Percentiles rank a stretch among this genome's conserved stretches.
These are phyloP conservation scores for Maniola jurtina DNA, from an alignment of 1,140 invertebrate species.

Conservation along the genomic window DNA sequence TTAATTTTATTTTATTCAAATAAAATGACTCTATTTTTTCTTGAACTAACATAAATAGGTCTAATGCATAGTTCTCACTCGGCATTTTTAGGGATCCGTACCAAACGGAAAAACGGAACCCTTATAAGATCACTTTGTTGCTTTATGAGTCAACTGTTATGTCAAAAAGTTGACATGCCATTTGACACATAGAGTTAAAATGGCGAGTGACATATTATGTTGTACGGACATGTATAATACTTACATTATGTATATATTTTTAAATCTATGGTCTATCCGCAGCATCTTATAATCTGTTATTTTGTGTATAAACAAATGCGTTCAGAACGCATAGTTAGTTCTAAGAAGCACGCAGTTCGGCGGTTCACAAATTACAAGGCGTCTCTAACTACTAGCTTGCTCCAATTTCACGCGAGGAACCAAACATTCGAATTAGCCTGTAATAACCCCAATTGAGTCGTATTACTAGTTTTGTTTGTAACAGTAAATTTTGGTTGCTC, in stretches of 20 bases:
- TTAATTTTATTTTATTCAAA: too few species aligned
- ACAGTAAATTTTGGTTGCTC: conserved; percentile 14
- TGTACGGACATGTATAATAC: too few species aligned
- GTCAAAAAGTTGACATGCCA: too few species aligned
- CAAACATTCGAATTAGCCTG: conserved; percentile 68
- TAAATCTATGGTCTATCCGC: background rate
- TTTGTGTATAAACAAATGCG: conserved; percentile 31
- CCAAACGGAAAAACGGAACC: too few species aligned
- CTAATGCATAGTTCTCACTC: too few species aligned
- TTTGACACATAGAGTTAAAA: too few species aligned
- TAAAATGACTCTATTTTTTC: too few species aligned
- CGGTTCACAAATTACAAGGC: conserved; percentile 65
- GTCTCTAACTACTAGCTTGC: conserved; percentile 47
- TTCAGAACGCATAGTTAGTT: conserved; percentile 21
- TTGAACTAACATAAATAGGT: too few species aligned
- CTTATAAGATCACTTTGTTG: too few species aligned
- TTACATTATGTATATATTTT: background rate
- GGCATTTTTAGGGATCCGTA: too few species aligned
- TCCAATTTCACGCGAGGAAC: conserved; percentile 59
- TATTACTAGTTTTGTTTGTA: conserved; percentile 31
- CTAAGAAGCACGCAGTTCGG: conserved; percentile 36
- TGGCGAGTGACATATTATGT: too few species aligned
- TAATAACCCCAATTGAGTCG: conserved; percentile 54
- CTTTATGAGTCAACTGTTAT: too few species aligned
- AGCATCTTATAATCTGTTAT: conserved; percentile 13